Conservation (phyloP, 1,140 invertebrate genomes). For the Ditylenchus dipsaci region DNA sequence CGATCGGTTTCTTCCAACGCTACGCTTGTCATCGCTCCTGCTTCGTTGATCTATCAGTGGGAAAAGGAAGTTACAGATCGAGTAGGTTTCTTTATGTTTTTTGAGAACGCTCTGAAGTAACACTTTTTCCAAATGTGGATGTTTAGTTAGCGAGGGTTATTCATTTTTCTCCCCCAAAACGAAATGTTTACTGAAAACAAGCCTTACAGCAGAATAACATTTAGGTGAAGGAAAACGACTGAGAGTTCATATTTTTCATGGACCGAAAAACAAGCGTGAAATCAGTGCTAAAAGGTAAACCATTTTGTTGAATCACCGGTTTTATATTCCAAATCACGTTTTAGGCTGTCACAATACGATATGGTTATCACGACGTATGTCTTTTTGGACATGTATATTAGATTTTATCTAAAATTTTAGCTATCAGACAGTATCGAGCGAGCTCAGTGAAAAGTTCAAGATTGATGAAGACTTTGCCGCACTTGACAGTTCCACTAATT, state of each 20-base stretch:
- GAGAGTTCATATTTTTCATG: constrained; percentile 73
- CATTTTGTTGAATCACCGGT: neutral
- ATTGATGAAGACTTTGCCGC: constrained; percentile 12
- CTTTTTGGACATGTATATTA: neutral
- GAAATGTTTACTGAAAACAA: no score
- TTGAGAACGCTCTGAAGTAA: no score
- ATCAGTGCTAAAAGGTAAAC: constrained; percentile 51
- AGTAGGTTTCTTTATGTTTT: constrained; percentile 58
- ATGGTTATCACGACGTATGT: neutral
- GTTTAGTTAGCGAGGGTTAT: no score
- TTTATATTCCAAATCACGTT: constrained; percentile 22
- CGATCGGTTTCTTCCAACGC: constrained; percentile 60
- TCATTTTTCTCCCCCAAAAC: no score
- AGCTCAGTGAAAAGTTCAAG: constrained; percentile 57
- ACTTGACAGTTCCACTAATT: constrained; percentile 1
- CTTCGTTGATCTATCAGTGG: constrained; percentile 74
- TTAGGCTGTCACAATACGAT: constrained; percentile 3
- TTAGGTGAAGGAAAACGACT: constrained; percentile 63
- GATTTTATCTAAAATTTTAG: constrained; percentile 43
- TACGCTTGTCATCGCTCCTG: constrained; percentile 82
- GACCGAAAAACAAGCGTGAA: constrained; percentile 67
- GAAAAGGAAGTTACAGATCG: constrained; percentile 71
- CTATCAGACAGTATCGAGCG: constrained; percentile 61
- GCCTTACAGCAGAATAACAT: no score
- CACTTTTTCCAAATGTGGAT: no score